Percentiles rank a stretch among this genome's conserved stretches.
These are phyloP conservation scores for Ectemnius lituratus DNA, from an alignment of 2,888 invertebrate species.

Conservation along the genomic window DNA sequence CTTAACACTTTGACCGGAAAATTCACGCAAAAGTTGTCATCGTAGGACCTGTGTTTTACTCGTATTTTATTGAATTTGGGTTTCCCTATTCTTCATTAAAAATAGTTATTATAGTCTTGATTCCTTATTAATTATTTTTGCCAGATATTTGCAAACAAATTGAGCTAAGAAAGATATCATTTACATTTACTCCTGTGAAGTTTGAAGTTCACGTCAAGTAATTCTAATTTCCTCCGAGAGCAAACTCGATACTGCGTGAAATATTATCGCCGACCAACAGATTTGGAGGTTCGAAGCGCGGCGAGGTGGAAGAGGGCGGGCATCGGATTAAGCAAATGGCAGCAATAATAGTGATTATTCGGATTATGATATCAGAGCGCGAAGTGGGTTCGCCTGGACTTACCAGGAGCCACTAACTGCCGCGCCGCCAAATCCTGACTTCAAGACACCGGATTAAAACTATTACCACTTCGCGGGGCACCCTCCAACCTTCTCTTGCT, in stretches of 20 bases:
- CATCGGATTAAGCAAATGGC: slow-evolving; percentile 76
- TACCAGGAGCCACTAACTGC: slow-evolving; percentile 73
- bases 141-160: no score
- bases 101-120: no score
- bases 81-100: no score
- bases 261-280: slow-evolving; percentile 38
- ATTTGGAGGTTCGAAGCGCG: slow-evolving; percentile 40
- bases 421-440: slow-evolving; percentile 76
- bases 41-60: no score
- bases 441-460: slow-evolving; percentile 78
- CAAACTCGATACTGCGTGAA: slow-evolving; percentile 25
- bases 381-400: slow-evolving; percentile 74
- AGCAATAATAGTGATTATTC: slow-evolving; percentile 78
- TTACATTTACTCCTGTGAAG: no score
- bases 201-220: no score
- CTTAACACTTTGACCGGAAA: not conserved
- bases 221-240: not conserved
- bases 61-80: no score
- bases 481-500: slow-evolving; percentile 38
- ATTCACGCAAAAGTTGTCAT: no score
- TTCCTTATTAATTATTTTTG: no score
- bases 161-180: no score
- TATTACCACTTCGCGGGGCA: slow-evolving; percentile 72
- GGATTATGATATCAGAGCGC: slow-evolving; percentile 78
- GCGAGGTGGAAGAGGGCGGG: slow-evolving; percentile 34